Evolutionary conservation across 2,113 vertebrate genomes (phyloP).

Genomic region (Lycaon pictus): DNA sequence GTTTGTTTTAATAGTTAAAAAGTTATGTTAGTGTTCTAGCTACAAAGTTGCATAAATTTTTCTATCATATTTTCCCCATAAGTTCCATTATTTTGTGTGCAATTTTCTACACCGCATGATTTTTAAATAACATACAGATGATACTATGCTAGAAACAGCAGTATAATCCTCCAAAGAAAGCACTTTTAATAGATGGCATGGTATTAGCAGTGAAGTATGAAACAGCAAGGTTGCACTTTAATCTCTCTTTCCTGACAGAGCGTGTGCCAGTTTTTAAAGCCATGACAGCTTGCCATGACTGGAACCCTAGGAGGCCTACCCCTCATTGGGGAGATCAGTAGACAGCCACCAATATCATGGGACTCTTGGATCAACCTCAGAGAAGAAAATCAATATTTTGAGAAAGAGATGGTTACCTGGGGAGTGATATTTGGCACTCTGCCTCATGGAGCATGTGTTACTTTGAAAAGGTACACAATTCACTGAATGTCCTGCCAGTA

Average conservation of each 20-base stretch:
- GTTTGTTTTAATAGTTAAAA: neutral
- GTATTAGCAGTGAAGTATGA: neutral
- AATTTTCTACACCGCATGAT: neutral
- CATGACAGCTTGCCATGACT: neutral
- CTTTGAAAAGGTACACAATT: slow-evolving; percentile 70
- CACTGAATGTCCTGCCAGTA: slow-evolving; percentile 47
- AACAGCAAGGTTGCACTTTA: neutral
- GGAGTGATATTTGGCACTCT: slow-evolving; percentile 57
- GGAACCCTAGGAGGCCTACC: neutral
- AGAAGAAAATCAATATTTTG: slow-evolving; percentile 64
- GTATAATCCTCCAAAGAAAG: neutral
- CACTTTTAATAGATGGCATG: neutral
- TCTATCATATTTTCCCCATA: neutral
- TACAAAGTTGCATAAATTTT: neutral
- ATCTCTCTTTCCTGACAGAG: slow-evolving; percentile 43
- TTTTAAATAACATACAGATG: neutral
- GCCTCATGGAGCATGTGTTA: slow-evolving; percentile 59
- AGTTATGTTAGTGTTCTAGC: neutral
- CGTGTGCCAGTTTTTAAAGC: slow-evolving; percentile 1
- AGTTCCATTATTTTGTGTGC: neutral
- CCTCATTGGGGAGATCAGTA: neutral
- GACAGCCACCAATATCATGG: slow-evolving; percentile 29
- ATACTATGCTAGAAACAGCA: neutral
- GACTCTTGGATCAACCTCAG: slow-evolving; percentile 56
- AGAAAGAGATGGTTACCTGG: slow-evolving; percentile 49